phyloP scores from a whole-genome alignment of 2,113 vertebrate species.

The Pelecanoides urinatrix region DNA sequence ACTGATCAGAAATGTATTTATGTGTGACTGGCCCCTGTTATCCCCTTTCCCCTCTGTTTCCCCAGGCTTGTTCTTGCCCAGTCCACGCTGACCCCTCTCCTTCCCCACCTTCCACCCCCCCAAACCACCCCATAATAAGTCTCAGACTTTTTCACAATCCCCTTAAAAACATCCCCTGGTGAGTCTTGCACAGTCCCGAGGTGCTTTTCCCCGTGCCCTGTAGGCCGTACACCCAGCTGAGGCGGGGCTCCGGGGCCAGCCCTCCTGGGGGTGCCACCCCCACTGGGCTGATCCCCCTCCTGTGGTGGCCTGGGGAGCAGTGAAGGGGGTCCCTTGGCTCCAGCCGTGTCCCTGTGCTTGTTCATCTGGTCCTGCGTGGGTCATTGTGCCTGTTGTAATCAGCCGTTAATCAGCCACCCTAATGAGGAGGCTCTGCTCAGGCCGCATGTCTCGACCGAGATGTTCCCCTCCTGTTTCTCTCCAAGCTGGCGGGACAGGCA shows the following conservation, averaged over 20 bases:
- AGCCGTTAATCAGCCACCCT: neutral
- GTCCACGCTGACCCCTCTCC: neutral
- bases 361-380: neutral
- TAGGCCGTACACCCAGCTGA: neutral
- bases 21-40: neutral
- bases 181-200: neutral
- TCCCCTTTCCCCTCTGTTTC: neutral
- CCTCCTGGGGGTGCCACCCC: neutral
- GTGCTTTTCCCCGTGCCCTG: neutral
- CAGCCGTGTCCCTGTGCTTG: neutral
- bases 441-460: fast-evolving
- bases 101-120: neutral
- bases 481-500: neutral
- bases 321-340: neutral
- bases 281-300: neutral
- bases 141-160: neutral
- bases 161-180: neutral
- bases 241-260: neutral
- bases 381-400: neutral
- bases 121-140: neutral
- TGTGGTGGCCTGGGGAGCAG: neutral
- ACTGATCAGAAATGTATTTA: neutral
- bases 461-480: neutral
- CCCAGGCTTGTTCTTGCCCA: neutral
- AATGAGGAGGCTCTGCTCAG: neutral